A percentile compares a stretch with the other conserved stretches of the same genome.
These are phyloP conservation scores for Axis porcinus DNA, from an alignment of 2,113 vertebrate species.

Conservation along the genomic window DNA sequence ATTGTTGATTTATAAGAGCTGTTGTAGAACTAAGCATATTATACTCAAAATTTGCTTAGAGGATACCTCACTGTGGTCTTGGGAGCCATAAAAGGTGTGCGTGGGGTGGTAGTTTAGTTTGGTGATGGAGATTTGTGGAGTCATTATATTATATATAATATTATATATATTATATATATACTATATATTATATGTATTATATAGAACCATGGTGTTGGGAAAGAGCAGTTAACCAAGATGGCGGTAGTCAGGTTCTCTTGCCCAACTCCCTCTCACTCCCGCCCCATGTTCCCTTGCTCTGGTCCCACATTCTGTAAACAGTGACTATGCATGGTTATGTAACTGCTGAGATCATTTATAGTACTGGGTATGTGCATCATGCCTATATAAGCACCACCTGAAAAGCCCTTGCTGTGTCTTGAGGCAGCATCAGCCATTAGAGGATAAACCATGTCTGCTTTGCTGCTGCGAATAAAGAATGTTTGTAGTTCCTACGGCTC, in stretches of 20 bases:
- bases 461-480: not conserved
- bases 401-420: not conserved
- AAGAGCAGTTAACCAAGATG: not conserved
- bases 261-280: not conserved
- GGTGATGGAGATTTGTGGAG: not conserved
- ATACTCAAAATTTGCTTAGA: not conserved
- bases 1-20: not conserved
- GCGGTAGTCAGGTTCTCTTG: not conserved
- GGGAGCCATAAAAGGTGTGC: not conserved
- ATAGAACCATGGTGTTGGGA: not conserved
- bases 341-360: not conserved
- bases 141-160: not conserved
- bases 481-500: not conserved
- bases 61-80: not conserved
- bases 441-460: not conserved
- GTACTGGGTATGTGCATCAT: not conserved
- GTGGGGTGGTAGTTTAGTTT: not conserved
- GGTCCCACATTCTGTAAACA: not conserved
- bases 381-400: not conserved
- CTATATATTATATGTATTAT: no score
- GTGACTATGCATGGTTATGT: not conserved
- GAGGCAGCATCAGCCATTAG: not conserved
- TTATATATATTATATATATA: no score
- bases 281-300: not conserved
- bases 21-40: not conserved